Evolutionary conservation across 2,888 invertebrate genomes (phyloP).

Genomic region (Scrobipalpa costella): DNA sequence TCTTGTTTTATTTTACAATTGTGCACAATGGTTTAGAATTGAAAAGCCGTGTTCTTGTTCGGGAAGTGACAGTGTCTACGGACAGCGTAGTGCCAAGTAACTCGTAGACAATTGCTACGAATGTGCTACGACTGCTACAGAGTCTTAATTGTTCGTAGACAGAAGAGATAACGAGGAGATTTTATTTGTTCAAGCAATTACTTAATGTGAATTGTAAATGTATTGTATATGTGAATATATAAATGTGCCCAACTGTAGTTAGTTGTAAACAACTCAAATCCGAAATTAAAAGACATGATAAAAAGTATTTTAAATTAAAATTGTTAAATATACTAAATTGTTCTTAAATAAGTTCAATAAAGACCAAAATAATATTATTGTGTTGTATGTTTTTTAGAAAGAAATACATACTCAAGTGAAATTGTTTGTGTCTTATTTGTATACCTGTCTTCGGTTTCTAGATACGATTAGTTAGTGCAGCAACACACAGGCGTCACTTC

Average conservation of each 20-base stretch:
- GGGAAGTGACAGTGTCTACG: not conserved
- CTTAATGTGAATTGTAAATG: conserved; percentile 10
- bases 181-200: conserved; percentile 5
- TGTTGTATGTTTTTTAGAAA: conserved; percentile 28
- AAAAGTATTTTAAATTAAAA: conserved; percentile 14
- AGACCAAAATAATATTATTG: conserved; percentile 25
- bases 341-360: conserved; percentile 21
- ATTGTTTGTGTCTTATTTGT: not conserved
- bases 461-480: too few species aligned
- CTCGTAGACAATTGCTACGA: conserved; percentile 15
- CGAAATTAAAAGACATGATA: conserved; percentile 22
- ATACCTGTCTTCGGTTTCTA: not conserved
- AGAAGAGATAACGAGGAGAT: not conserved
- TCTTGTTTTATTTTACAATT: conserved; percentile 15
- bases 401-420: conserved; percentile 24
- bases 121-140: too few species aligned
- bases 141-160: not conserved
- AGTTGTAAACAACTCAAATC: conserved; percentile 22
- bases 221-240: conserved; percentile 6
- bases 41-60: conserved; percentile 9
- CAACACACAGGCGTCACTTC: too few species aligned
- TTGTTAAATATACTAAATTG: conserved; percentile 16
- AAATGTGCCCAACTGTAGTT: conserved; percentile 19
- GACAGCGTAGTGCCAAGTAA: not conserved
- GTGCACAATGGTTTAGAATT: conserved; percentile 12